These are phyloP conservation scores for Ochropleura leucogaster DNA, from an alignment of 2,888 invertebrate genomes.

Conservation along the genomic window DNA sequence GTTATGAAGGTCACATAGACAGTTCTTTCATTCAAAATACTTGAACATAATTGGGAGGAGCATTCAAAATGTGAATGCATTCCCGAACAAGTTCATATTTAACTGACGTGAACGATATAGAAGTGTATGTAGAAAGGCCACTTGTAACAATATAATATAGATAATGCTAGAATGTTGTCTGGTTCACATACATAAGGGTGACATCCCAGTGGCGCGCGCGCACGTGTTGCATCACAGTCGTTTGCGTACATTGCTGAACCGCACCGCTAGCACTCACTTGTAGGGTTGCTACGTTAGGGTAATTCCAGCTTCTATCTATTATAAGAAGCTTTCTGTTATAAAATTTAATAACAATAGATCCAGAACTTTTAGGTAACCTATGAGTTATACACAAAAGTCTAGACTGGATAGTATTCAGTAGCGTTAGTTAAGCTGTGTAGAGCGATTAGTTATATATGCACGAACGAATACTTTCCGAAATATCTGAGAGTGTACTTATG, in stretches of 20 bases:
- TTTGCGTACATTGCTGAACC: slow-evolving; percentile 52
- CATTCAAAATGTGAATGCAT: background rate
- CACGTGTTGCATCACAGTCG: slow-evolving; percentile 65
- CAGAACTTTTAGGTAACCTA: too few relatives aligned
- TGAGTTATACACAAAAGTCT: background rate
- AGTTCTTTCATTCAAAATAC: background rate
- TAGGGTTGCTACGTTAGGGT: slow-evolving; percentile 35
- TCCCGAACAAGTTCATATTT: background rate
- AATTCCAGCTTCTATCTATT: background rate
- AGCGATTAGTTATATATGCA: background rate
- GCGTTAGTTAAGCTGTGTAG: background rate
- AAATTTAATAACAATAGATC: too few relatives aligned
- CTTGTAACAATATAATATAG: background rate
- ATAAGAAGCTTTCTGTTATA: background rate
- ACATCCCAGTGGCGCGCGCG: slow-evolving; percentile 40
- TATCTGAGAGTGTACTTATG: background rate
- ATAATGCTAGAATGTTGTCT: slow-evolving; percentile 9
- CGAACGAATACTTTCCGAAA: background rate
- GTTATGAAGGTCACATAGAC: background rate
- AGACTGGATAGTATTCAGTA: background rate
- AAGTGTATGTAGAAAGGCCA: background rate
- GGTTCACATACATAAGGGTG: slow-evolving; percentile 41
- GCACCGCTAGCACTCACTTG: slow-evolving; percentile 1
- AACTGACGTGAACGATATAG: background rate
- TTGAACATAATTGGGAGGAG: background rate